These are phyloP conservation scores for Pseudonaja textilis DNA, from an alignment of 2,113 vertebrate genomes.

Conservation along the genomic window DNA sequence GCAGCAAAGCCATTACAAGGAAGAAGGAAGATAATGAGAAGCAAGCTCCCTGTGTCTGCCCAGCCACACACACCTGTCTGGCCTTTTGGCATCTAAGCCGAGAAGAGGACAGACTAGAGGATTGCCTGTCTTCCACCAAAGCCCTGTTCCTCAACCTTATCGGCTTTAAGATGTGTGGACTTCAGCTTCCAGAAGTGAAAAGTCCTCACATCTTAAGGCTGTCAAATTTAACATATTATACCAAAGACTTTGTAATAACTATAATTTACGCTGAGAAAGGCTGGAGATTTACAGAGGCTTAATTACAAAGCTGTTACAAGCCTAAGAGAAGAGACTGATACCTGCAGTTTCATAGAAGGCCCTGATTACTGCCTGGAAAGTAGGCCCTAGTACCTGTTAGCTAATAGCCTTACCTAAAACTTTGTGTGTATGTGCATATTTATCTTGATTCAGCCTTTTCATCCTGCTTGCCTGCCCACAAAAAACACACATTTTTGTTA, in stretches of 20 bases:
- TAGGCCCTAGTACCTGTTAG: neutral
- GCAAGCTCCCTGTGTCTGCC: neutral
- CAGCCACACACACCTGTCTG: neutral
- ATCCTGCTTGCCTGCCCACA: neutral
- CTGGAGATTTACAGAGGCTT: neutral
- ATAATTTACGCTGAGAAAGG: neutral
- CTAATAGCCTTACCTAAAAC: neutral
- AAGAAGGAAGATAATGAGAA: neutral
- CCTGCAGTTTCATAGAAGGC: neutral
- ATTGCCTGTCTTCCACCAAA: neutral
- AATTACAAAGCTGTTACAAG: conserved; percentile 2
- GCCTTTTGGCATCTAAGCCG: neutral
- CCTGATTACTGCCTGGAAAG: neutral
- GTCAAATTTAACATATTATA: neutral
- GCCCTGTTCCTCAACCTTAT: neutral
- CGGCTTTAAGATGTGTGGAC: neutral
- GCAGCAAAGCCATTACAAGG: neutral
- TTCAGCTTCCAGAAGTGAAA: neutral
- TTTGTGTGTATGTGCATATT: neutral
- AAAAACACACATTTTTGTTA: neutral
- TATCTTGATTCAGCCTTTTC: neutral
- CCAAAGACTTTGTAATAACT: neutral
- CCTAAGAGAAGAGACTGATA: neutral
- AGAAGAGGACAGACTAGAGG: neutral
- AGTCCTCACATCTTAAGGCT: neutral